phyloP scores from a whole-genome alignment of 2,888 invertebrate genomes.

The Caenorhabditis sp. region DNA sequence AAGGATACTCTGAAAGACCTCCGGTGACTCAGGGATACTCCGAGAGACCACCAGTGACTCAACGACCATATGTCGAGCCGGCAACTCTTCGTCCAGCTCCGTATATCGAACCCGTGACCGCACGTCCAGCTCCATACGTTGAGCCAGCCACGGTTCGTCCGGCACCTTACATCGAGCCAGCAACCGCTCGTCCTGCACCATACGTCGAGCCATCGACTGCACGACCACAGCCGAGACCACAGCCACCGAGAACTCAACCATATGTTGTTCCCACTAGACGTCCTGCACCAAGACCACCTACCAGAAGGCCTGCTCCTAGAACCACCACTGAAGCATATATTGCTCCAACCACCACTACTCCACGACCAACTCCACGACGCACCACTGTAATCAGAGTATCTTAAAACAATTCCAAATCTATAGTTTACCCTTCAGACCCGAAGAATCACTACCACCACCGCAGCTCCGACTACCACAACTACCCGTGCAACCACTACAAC shows the following conservation, averaged over 20 bases:
- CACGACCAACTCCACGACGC: constrained; percentile 40
- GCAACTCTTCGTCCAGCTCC: neutral
- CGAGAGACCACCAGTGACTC: constrained; percentile 11
- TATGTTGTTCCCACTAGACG: constrained; percentile 39
- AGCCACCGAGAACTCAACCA: constrained; percentile 48
- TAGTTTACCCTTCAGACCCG: constrained; percentile 32
- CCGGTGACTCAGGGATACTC: constrained; percentile 36
- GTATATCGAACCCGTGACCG: neutral
- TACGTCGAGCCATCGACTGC: constrained; percentile 44
- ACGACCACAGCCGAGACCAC: constrained; percentile 47
- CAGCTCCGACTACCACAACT: constrained; percentile 38
- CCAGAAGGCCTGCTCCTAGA: constrained; percentile 21
- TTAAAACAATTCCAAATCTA: constrained; percentile 15
- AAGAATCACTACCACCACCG: constrained; percentile 44
- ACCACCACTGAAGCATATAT: constrained; percentile 41
- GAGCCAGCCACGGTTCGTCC: constrained; percentile 11
- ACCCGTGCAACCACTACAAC: constrained; percentile 34
- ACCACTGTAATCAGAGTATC: constrained; percentile 40
- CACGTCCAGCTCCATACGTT: constrained; percentile 9
- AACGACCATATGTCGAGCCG: neutral
- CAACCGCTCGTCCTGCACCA: constrained; percentile 20
- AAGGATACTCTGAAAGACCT: constrained; percentile 34
- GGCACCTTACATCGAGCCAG: constrained; percentile 37
- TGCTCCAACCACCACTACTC: constrained; percentile 50
- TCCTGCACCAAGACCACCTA: constrained; percentile 25